Percentiles rank a stretch among this genome's conserved stretches.
Evolutionary conservation across 2,113 vertebrate genomes (phyloP).

Genomic region (Protobothrops flavoviridis): DNA sequence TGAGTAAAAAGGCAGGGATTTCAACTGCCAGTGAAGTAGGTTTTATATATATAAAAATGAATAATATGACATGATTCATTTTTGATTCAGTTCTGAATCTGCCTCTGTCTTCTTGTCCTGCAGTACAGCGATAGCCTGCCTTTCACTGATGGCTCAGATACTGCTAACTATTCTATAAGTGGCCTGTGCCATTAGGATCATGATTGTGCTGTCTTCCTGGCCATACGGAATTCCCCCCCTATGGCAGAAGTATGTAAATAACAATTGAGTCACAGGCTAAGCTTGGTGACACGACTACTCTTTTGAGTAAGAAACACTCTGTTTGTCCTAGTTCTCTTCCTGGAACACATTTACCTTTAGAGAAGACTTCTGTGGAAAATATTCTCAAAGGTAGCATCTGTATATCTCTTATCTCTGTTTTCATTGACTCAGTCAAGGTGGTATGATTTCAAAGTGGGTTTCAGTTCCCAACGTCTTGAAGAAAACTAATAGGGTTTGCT

Average conservation of each 20-base stretch:
- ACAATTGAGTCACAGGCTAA: not conserved
- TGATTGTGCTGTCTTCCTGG: not conserved
- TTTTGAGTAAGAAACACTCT: not conserved
- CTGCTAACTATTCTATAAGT: not conserved
- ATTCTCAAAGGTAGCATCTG: not conserved
- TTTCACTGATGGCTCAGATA: not conserved
- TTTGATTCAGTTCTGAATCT: not conserved
- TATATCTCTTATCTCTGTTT: not conserved
- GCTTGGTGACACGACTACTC: not conserved
- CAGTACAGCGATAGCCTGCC: not conserved
- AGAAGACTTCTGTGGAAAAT: not conserved
- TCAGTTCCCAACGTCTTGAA: conserved; percentile 39
- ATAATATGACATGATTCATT: not conserved
- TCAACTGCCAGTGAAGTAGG: too few relatives aligned
- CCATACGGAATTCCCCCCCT: not conserved
- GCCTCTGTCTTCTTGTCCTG: not conserved
- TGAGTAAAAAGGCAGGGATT: too few relatives aligned
- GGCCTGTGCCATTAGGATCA: not conserved
- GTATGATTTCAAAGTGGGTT: conserved; percentile 56
- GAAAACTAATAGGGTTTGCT: conserved; percentile 24
- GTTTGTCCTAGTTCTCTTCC: not conserved
- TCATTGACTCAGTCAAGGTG: not conserved
- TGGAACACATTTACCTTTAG: not conserved
- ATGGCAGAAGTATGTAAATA: not conserved
- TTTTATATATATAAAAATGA: not conserved